Evolutionary conservation across 64 coral and sea anemone species (phyloP).

Genomic region (Montipora capricornis): DNA sequence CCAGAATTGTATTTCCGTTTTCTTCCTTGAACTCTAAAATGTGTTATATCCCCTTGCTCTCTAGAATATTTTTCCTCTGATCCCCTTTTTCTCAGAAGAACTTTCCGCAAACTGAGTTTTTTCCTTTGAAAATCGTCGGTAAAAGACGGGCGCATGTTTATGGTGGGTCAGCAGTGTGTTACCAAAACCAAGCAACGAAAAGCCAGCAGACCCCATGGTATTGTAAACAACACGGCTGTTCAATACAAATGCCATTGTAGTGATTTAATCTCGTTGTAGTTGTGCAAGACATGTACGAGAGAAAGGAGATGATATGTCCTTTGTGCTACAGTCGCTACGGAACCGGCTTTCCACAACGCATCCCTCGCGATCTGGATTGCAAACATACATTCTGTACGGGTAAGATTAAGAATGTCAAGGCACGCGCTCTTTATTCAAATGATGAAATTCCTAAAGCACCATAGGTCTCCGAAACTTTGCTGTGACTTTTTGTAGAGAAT

Average conservation of each 20-base stretch:
- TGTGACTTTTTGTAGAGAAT: too few relatives aligned
- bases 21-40: too few relatives aligned
- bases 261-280: not conserved
- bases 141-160: conserved; percentile 19
- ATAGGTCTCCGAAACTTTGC: too few relatives aligned
- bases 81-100: too few relatives aligned
- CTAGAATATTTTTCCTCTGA: too few relatives aligned
- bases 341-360: conserved; percentile 91
- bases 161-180: conserved; percentile 30
- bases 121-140: too few relatives aligned
- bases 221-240: conserved; percentile 33
- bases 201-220: not conserved
- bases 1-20: too few relatives aligned
- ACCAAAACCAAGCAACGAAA: conserved; percentile 25
- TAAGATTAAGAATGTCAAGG: conserved; percentile 8
- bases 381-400: conserved; percentile 91
- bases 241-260: not conserved
- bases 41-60: too few relatives aligned
- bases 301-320: conserved; percentile 80
- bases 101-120: too few relatives aligned
- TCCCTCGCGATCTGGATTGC: conserved; percentile 83
- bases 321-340: conserved; percentile 87
- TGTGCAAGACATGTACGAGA: conserved; percentile 70
- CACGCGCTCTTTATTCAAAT: not conserved
- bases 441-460: too few relatives aligned